Evolutionary conservation across 2,797 vertebrate species (phyloP), one percentile per base, ranked within the genome.

Genomic region (Mormyrus proboscirostris): DNA sequence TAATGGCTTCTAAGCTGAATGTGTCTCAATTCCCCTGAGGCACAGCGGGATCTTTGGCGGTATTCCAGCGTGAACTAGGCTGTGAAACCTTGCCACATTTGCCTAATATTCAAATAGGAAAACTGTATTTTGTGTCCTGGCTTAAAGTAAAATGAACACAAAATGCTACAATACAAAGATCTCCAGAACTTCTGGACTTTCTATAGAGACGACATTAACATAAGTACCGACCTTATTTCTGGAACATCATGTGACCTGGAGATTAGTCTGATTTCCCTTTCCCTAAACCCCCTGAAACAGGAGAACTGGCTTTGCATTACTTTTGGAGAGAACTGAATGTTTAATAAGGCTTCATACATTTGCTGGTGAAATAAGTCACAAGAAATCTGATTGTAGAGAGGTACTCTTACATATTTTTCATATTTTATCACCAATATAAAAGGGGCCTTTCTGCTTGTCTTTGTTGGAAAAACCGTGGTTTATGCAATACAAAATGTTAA

Each of bases 331-430:
- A 38, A 38, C 12, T 16, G 29, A 16, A 73, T 73, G 65, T 38
- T 73, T 73, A 73, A 73, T 73, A 73, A 38, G 65, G 65, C 76
- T 82, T 82, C 76, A 82, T 47, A 82, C 76, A 82, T n/a, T 38
- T 73, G 29, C 65, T 73, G 14, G 76, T 82, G 76, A 44, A 41
- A 19, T n/a, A 82, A 44, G 12, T 82, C 76, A n/a, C 1, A 47
- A 47, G 19, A 82, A 82, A 82, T 47, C 76, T 85, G 82, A 47
- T 85, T 85, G 47, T 49, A 85, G n/a, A 51, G 44, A 85, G n/a
- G 2, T 29, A 49, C 47, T 51, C 82, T 85, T 51, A 73, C 65
- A 73, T 38, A 38, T 14, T 25, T 82, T 51, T 85, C 82, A 49
- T 85, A 51, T 85, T 85, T 49, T 85, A 49, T 49, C 44, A 22